phyloP scores from a whole-genome alignment of 2,888 invertebrate species.

The Xestia rhomboidea region DNA sequence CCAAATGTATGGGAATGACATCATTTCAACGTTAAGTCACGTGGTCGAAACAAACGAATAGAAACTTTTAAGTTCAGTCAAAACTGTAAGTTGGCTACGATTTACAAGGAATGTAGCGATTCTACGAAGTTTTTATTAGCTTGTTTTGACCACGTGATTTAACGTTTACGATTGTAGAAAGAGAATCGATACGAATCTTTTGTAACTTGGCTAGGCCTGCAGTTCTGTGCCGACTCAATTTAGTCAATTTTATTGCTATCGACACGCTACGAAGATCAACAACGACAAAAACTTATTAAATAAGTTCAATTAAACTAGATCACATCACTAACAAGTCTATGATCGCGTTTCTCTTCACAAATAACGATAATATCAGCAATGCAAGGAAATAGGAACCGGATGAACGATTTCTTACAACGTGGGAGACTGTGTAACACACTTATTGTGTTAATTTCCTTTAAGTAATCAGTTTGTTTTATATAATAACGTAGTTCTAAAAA shows the following conservation, averaged over 20 bases:
- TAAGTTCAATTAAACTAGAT: neutral
- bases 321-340: constrained; percentile 3
- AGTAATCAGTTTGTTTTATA: neutral
- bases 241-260: neutral
- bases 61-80: no score
- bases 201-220: no score
- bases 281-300: no score
- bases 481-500: neutral
- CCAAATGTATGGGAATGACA: no score
- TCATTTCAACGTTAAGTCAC: no score
- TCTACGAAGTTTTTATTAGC: no score
- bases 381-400: constrained; percentile 45
- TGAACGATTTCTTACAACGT: constrained; percentile 42
- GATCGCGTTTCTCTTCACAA: constrained; percentile 17
- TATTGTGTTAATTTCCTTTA: constrained; percentile 34
- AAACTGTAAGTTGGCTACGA: no score
- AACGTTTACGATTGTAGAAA: no score
- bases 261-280: neutral
- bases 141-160: no score
- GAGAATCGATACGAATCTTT: no score
- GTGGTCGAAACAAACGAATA: no score
- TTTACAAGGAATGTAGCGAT: no score
- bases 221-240: neutral
- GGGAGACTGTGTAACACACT: constrained; percentile 34
- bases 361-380: constrained; percentile 33